Percentiles rank a stretch among this genome's conserved stretches.
phyloP scores from a whole-genome alignment of 2,113 vertebrate species.

The Atractosteus spatula region DNA sequence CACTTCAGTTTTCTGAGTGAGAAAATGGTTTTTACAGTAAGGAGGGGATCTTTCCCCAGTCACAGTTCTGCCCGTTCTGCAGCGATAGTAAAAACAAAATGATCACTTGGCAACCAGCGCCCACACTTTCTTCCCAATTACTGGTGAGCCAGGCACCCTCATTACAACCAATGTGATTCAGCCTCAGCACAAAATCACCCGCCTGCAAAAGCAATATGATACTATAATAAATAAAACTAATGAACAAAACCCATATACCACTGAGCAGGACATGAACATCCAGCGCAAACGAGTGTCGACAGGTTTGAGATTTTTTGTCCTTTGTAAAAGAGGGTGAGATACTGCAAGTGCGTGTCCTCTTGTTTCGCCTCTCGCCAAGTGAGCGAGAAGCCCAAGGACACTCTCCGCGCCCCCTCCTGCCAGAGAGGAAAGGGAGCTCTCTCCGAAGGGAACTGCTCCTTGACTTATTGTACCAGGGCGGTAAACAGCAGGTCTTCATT shows the following conservation, averaged over 20 bases:
- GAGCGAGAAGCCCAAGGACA: not conserved
- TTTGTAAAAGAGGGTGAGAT: too few species aligned
- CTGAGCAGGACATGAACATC: too few species aligned
- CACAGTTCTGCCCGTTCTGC: not conserved
- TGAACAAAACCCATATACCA: not conserved
- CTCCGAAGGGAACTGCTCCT: constrained; percentile 1
- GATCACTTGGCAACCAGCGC: not conserved
- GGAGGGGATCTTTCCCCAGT: not conserved
- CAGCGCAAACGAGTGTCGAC: too few species aligned
- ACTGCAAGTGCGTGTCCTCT: not conserved
- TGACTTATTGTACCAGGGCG: not conserved
- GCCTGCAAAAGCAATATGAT: not conserved
- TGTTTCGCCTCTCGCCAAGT: not conserved
- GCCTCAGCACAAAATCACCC: not conserved
- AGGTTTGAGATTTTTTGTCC: too few species aligned
- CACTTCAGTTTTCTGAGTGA: too few species aligned
- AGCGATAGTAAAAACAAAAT: not conserved
- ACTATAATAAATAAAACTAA: too few species aligned
- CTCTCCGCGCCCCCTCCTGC: not conserved
- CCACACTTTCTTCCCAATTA: not conserved
- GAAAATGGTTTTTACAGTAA: not conserved
- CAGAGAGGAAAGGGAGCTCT: constrained; percentile 5
- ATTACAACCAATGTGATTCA: too few species aligned
- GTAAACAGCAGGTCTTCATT: not conserved
- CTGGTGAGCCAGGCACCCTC: not conserved